phyloP scores from a whole-genome alignment of 2,888 invertebrate species.

The Itoplectis maculator region DNA sequence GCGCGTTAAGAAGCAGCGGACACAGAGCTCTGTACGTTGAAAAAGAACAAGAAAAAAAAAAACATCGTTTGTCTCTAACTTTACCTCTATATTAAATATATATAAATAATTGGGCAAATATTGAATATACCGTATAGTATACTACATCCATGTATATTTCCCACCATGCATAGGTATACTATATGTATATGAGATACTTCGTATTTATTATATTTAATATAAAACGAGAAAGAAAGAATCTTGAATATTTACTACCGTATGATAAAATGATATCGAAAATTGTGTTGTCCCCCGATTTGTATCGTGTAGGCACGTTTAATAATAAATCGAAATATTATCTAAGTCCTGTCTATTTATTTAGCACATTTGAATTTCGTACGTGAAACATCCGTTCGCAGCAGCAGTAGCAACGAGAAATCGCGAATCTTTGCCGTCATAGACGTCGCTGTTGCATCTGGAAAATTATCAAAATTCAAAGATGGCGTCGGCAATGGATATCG shows the following conservation, averaged over 20 bases:
- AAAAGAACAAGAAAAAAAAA: conserved; percentile 33
- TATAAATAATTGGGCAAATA: conserved; percentile 70
- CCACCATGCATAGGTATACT: conserved; percentile 60
- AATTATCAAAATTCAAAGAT: conserved; percentile 75
- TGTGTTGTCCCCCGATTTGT: conserved; percentile 83
- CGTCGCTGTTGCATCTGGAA: conserved; percentile 37
- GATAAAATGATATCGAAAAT: conserved; percentile 79
- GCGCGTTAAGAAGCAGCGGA: conserved; percentile 51
- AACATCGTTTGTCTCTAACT: conserved; percentile 65
- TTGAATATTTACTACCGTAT: conserved; percentile 79
- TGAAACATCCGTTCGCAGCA: conserved; percentile 14
- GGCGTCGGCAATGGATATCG: conserved; percentile 94
- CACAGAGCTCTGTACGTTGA: conserved; percentile 43
- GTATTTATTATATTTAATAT: conserved; percentile 70
- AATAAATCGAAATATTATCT: conserved; percentile 83
- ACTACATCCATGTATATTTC: conserved; percentile 60
- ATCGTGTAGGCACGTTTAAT: conserved; percentile 83
- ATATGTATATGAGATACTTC: conserved; percentile 67
- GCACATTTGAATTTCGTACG: conserved; percentile 9
- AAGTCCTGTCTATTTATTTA: conserved; percentile 48
- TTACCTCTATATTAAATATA: conserved; percentile 69
- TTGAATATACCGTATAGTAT: conserved; percentile 63
- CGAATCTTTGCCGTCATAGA: neutral
- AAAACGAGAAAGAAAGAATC: conserved; percentile 56
- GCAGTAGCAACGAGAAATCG: conserved; percentile 28